Evolutionary conservation across 2,797 vertebrate species (phyloP).

Genomic region (Coluber constrictor): DNA sequence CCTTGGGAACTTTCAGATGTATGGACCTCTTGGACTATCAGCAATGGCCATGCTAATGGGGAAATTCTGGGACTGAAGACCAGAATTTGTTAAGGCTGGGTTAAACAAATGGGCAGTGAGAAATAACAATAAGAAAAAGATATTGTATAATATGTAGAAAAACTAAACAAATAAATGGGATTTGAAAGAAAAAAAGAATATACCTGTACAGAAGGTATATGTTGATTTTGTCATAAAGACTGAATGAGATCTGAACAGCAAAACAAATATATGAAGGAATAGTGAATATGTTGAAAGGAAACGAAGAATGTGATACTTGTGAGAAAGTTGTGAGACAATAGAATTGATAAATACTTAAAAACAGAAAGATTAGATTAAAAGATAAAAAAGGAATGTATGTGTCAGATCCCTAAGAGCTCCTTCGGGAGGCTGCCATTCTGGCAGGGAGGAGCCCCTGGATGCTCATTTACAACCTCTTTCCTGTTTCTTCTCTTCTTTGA

Average conservation of each 20-base stretch:
- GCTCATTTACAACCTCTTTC: too few species aligned
- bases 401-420: too few species aligned
- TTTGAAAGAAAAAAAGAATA: not conserved
- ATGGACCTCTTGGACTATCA: not conserved
- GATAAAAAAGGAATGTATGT: not conserved
- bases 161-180: not conserved
- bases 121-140: not conserved
- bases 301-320: not conserved
- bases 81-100: not conserved
- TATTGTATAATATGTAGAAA: not conserved
- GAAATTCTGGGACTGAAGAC: not conserved
- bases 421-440: too few species aligned
- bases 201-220: not conserved
- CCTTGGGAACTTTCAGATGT: not conserved
- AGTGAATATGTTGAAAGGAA: not conserved
- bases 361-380: not conserved
- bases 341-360: not conserved
- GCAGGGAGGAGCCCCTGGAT: too few species aligned
- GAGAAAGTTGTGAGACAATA: not conserved
- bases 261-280: not conserved
- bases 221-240: not conserved
- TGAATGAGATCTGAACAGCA: not conserved
- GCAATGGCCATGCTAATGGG: not conserved
- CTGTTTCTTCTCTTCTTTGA: too few species aligned
- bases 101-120: not conserved